Evolutionary conservation across 1,140 invertebrate species (phyloP).

Genomic region (Cherax destructor): DNA sequence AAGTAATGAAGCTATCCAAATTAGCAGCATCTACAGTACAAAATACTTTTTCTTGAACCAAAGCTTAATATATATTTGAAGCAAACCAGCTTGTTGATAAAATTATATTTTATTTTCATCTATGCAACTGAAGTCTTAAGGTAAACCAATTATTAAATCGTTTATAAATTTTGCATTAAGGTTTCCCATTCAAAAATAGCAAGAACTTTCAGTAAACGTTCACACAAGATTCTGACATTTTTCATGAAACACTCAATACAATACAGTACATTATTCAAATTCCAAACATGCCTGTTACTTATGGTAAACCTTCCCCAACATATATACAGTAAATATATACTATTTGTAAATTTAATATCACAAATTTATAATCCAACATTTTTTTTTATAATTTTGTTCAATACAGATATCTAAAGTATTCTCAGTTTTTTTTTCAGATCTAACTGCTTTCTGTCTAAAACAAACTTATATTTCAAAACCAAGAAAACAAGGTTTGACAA

Average conservation of each 20-base stretch:
- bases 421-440: not conserved
- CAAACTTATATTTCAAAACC: not conserved
- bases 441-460: not conserved
- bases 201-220: too few species aligned
- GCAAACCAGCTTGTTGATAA: too few species aligned
- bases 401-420: not conserved
- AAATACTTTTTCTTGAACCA: not conserved
- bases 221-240: too few species aligned
- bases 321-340: not conserved
- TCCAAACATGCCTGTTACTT: not conserved
- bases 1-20: too few species aligned
- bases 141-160: too few species aligned
- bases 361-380: not conserved
- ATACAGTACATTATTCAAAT: not conserved
- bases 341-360: not conserved
- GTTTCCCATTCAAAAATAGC: too few species aligned
- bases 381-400: not conserved
- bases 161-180: too few species aligned
- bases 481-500: not conserved
- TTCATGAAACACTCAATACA: too few species aligned
- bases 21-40: too few species aligned
- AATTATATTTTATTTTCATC: too few species aligned
- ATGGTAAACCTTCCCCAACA: not conserved
- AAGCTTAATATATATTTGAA: not conserved
- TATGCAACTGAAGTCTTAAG: too few species aligned